Conservation (phyloP, 2,888 invertebrate species). For the Linnaemya vulpina region DNA sequence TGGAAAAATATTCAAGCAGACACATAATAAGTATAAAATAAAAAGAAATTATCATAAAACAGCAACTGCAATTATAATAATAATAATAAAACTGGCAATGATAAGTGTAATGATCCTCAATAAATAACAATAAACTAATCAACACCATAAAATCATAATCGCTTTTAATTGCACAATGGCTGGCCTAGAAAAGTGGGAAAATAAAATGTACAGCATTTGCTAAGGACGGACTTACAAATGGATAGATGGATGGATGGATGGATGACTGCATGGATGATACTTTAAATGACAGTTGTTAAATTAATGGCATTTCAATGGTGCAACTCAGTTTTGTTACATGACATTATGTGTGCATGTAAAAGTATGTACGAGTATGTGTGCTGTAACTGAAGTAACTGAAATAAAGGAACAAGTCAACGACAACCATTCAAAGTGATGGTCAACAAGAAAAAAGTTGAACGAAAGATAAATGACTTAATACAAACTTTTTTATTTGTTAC, state of each 20-base stretch:
- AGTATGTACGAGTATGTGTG: neutral
- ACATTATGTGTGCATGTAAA: neutral
- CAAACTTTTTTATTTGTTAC: conserved; percentile 8
- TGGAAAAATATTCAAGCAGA: conserved; percentile 31
- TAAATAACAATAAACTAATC: conserved; percentile 68
- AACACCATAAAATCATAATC: conserved; percentile 56
- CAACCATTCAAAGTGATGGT: conserved; percentile 67
- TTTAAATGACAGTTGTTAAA: conserved; percentile 61
- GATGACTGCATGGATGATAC: conserved; percentile 43
- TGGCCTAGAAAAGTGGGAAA: conserved; percentile 40
- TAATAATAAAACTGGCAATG: conserved; percentile 44
- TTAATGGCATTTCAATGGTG: conserved; percentile 66
- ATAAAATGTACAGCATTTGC: conserved; percentile 1
- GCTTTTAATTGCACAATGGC: conserved; percentile 55
- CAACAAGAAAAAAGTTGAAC: conserved; percentile 62
- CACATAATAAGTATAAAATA: conserved; percentile 16
- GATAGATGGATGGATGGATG: conserved; percentile 1
- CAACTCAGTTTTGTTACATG: conserved; percentile 21
- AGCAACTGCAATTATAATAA: conserved; percentile 32
- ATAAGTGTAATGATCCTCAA: conserved; percentile 60
- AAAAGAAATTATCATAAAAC: conserved; percentile 43
- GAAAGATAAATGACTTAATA: conserved; percentile 64
- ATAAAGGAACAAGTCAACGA: conserved; percentile 52
- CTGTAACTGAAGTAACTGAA: conserved; percentile 36
- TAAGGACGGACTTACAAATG: neutral